These are phyloP conservation scores for Stercorarius parasiticus DNA, from an alignment of 2,113 vertebrate species.

Conservation along the genomic window DNA sequence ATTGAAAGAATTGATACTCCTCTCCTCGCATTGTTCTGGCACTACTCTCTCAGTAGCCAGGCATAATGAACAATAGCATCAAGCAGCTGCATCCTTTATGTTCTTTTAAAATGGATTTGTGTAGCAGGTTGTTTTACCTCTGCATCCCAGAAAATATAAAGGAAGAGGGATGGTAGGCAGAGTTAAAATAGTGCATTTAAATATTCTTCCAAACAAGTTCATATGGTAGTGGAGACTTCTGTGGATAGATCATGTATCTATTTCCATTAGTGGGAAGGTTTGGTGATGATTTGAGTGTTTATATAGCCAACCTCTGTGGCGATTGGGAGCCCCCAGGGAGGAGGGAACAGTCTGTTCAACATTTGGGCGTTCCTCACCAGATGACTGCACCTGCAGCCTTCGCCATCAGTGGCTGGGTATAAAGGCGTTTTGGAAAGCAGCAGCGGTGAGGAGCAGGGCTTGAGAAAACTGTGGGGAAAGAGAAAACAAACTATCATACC, in stretches of 20 bases:
- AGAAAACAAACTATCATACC: not conserved
- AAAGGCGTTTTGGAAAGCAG: not conserved
- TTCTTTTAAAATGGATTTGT: not conserved
- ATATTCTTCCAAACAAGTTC: not conserved
- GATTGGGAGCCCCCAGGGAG: not conserved
- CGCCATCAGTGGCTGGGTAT: fast-evolving
- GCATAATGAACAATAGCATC: not conserved
- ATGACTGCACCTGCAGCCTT: not conserved
- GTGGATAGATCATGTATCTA: not conserved
- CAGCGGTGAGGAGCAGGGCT: not conserved
- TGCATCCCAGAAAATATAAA: not conserved
- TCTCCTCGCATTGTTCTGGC: not conserved
- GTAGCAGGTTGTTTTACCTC: not conserved
- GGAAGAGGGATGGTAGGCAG: not conserved
- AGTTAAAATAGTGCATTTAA: not conserved
- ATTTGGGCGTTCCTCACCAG: not conserved
- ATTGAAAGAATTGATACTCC: not conserved
- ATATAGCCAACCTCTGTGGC: not conserved
- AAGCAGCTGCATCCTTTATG: not conserved
- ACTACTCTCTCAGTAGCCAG: not conserved
- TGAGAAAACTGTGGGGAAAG: not conserved
- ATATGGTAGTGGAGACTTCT: not conserved
- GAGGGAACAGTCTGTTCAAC: not conserved
- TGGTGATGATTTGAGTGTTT: not conserved
- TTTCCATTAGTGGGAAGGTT: not conserved